Base-by-base conservation (phyloP, 1,140 invertebrate species). In the Apis laboriosa region DNA sequence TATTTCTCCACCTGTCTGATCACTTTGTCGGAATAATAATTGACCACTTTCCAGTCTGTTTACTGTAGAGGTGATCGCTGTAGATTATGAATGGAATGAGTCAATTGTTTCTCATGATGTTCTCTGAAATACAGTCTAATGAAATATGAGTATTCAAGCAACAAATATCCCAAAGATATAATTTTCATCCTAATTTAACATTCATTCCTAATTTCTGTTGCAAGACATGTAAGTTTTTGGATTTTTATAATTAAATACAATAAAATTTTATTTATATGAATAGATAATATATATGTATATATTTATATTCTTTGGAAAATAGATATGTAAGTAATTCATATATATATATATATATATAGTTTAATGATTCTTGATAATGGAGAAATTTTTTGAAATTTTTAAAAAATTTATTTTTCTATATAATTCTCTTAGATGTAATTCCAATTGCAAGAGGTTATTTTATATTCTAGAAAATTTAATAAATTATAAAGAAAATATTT, bases 1-100 rank as follows among this genome's bases (percentile, higher is more conserved):
- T 91, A 91, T 24, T 70, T 90, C 60, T 76, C 90, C 86, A 90
- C 86, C 86, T 88, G 87, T 84, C 78, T 84, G 80, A 68, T 76
- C 63, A 82, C 43, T 61, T 67, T 68, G 8, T 13, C 61, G 73
- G 76, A 87, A 64, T 9, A 64, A 86, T 68, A 82, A 88, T 88
- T 84, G 87, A 83, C 84, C 79, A 71, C 43, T 75, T 75, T 82
- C 74, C 71, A 75, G 80, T 80, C 73, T 71, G 72, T 64, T 81
- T 79, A 73, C 80, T 70, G 66, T 79, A 55, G 61, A 49, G 43
- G 28, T 71, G 56, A 43, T 73, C 58, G 17, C 60, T 9, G 58
- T 21, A 55, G 11, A 67, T 77, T 70, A 82, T 77, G 80, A 82
- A 82, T 82, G 80, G 74, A 24, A 73, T 21, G 58, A 2, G 24